A percentile compares a stretch with the other conserved stretches of the same genome.
phyloP scores from a whole-genome alignment of 2,888 invertebrate genomes.

The Dryomyza anilis region DNA sequence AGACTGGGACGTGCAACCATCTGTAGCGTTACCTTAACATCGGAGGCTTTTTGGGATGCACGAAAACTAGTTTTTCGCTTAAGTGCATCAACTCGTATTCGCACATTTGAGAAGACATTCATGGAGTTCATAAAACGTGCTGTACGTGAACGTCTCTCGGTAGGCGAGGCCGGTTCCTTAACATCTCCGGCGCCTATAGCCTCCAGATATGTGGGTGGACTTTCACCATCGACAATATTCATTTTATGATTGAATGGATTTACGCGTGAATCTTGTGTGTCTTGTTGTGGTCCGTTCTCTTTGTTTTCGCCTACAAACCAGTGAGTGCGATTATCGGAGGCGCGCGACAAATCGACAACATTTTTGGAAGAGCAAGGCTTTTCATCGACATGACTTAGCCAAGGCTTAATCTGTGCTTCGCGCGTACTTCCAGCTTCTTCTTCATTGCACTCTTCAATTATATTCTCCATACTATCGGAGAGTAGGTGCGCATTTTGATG shows the following conservation, averaged over 20 bases:
- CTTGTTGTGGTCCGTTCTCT: slow-evolving; percentile 26
- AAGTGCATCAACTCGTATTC: slow-evolving; percentile 55
- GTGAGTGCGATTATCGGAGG: slow-evolving; percentile 51
- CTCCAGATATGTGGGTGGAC: slow-evolving; percentile 58
- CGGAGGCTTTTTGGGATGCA: slow-evolving; percentile 39
- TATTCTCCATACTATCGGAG: slow-evolving; percentile 54
- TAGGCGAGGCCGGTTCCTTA: slow-evolving; percentile 22
- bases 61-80: slow-evolving; percentile 57
- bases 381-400: slow-evolving; percentile 43
- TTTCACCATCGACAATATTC: slow-evolving; percentile 45
- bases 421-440: slow-evolving; percentile 6
- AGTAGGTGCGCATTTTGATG: slow-evolving; percentile 56
- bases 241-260: slow-evolving; percentile 45
- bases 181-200: slow-evolving; percentile 47
- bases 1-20: slow-evolving; percentile 59
- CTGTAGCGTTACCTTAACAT: slow-evolving; percentile 53
- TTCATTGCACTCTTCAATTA: slow-evolving; percentile 43
- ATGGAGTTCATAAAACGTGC: slow-evolving; percentile 50
- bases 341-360: slow-evolving; percentile 44
- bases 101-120: slow-evolving; percentile 55
- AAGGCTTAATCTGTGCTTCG: slow-evolving; percentile 36
- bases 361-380: slow-evolving; percentile 25
- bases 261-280: slow-evolving; percentile 16
- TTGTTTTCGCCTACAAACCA: slow-evolving; percentile 53
- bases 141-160: slow-evolving; percentile 40